Evolutionary conservation across 1,140 invertebrate species (phyloP).

Genomic region (Manduca sexta): DNA sequence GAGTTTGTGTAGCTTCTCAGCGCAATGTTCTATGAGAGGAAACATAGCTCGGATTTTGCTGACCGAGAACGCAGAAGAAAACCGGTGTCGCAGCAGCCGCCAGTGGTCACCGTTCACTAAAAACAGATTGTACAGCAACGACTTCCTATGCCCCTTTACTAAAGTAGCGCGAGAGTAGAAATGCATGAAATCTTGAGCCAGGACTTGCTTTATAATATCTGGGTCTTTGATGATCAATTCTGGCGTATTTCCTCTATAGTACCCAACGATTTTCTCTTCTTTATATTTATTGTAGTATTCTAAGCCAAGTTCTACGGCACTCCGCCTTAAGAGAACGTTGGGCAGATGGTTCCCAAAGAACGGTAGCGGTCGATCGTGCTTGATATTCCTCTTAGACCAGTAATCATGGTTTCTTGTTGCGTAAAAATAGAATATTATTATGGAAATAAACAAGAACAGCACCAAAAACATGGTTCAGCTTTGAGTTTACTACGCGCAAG

Average conservation of each 20-base stretch:
- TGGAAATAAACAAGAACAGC: neutral
- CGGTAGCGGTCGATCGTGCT: constrained; percentile 1
- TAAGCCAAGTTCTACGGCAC: constrained; percentile 19
- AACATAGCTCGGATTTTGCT: constrained; percentile 76
- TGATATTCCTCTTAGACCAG: constrained; percentile 4
- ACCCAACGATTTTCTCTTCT: constrained; percentile 8
- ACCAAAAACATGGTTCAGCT: neutral
- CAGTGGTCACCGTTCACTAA: constrained; percentile 67
- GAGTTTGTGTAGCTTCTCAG: constrained; percentile 44
- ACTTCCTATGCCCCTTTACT: constrained; percentile 46
- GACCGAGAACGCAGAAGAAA: constrained; percentile 75
- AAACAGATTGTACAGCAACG: constrained; percentile 49
- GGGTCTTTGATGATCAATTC: constrained; percentile 28
- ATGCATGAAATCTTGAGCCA: constrained; percentile 24
- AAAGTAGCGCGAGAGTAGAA: neutral
- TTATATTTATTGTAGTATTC: constrained; percentile 38
- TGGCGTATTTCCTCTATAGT: neutral
- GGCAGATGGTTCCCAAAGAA: constrained; percentile 18
- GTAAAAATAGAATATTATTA: constrained; percentile 5
- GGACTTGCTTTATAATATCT: constrained; percentile 31
- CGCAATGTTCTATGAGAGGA: constrained; percentile 57
- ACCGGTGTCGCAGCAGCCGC: constrained; percentile 74
- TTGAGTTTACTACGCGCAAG: neutral
- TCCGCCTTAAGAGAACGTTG: constrained; percentile 29
- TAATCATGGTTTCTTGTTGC: constrained; percentile 5